Conservation (phyloP, 2,113 vertebrate species). For the Herpetotheres cachinnans region DNA sequence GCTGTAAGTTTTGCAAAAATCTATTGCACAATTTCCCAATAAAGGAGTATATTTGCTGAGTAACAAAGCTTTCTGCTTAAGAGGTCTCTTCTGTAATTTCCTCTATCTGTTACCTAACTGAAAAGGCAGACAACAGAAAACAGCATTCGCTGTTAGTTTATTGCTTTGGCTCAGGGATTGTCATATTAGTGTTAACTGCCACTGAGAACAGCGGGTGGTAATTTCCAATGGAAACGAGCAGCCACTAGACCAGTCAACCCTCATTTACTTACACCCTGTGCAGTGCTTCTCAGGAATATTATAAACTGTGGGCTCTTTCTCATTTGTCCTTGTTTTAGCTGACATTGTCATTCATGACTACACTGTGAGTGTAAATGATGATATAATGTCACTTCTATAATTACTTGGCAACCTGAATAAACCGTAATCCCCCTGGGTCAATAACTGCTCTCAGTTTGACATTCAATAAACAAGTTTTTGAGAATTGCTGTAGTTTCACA, state of each 20-base stretch:
- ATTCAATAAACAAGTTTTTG: constrained; percentile 58
- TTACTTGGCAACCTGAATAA: constrained; percentile 68
- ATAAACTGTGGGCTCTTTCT: constrained; percentile 4
- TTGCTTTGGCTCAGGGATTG: constrained; percentile 54
- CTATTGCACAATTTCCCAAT: not conserved
- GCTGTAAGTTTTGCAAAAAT: constrained; percentile 18
- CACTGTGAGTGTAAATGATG: constrained; percentile 59
- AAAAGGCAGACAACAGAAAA: constrained; percentile 56
- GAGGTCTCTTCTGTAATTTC: constrained; percentile 49
- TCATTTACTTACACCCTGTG: constrained; percentile 16
- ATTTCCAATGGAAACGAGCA: constrained; percentile 34
- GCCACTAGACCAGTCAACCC: not conserved
- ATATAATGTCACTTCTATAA: constrained; percentile 72
- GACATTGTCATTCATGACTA: constrained; percentile 70
- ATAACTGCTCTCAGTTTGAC: constrained; percentile 57
- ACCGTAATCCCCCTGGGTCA: constrained; percentile 65
- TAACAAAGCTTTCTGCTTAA: constrained; percentile 43
- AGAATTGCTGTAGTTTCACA: constrained; percentile 16
- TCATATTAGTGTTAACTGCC: constrained; percentile 43
- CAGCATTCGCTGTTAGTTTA: constrained; percentile 34
- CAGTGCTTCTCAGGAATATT: not conserved
- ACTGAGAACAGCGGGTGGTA: constrained; percentile 38
- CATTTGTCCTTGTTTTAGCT: constrained; percentile 69
- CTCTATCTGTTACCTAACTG: not conserved
- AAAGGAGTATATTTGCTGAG: constrained; percentile 35